A percentile compares a stretch with the other conserved stretches of the same genome.
Conservation (phyloP, 37 sponge, comb jelly and placozoan species). For the Cliona cf. orientalis region DNA sequence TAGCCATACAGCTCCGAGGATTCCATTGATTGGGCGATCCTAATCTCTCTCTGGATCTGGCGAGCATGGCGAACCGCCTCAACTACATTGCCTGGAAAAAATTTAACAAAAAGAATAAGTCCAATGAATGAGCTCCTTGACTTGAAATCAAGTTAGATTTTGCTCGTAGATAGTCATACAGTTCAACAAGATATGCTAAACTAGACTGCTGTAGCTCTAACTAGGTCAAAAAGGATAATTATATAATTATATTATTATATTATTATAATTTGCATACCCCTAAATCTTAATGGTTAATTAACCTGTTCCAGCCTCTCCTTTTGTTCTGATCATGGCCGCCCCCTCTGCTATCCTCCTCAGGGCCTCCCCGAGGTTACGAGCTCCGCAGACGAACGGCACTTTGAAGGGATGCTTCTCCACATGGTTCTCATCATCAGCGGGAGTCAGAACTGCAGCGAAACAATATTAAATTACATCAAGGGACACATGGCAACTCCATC, state of each 20-base stretch:
- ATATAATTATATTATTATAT: neutral
- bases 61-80: constrained; percentile 83
- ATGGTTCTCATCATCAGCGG: constrained; percentile 86
- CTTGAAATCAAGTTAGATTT: too few relatives aligned
- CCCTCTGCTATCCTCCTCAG: constrained; percentile 82
- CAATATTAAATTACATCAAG: too few relatives aligned
- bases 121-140: too few relatives aligned
- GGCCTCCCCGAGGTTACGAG: constrained; percentile 82
- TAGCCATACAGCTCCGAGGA: constrained; percentile 70
- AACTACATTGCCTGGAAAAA: constrained; percentile 75
- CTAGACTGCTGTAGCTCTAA: neutral
- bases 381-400: constrained; percentile 86
- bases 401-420: constrained; percentile 75
- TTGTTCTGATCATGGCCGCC: constrained; percentile 85
- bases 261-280: too few relatives aligned
- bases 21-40: constrained; percentile 58
- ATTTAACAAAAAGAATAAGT: neutral
- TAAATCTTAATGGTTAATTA: neutral
- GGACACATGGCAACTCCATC: too few relatives aligned
- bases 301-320: constrained; percentile 91
- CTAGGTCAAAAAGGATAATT: too few relatives aligned
- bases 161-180: neutral
- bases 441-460: constrained; percentile 56
- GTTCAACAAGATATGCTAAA: neutral
- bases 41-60: constrained; percentile 67